Conservation (phyloP, 2,797 vertebrate species). For the Ctenopoma multispine region DNA sequence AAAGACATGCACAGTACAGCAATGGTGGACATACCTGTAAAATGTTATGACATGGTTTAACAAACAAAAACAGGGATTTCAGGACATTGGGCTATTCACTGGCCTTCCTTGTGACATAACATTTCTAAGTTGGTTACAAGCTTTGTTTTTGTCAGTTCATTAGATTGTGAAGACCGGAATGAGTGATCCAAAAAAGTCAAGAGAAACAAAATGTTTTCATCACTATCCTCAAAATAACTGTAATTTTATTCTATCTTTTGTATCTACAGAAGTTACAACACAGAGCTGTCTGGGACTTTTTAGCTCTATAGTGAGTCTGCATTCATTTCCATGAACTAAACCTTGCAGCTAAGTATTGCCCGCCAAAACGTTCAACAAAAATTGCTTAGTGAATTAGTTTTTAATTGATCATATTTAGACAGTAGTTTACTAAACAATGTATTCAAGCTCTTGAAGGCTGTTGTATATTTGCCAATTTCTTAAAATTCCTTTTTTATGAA, state of each 20-base stretch:
- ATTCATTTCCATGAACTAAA: constrained; percentile 37
- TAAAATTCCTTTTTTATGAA: background rate
- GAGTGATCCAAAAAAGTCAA: background rate
- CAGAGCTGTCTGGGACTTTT: constrained; percentile 27
- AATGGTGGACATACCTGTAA: background rate
- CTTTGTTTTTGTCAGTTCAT: background rate
- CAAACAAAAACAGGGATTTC: background rate
- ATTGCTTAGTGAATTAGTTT: constrained; percentile 23
- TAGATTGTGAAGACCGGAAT: background rate
- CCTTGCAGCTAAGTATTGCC: background rate
- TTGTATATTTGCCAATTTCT: constrained; percentile 1
- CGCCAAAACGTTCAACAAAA: constrained; percentile 42
- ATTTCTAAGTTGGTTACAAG: background rate
- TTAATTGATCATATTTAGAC: constrained; percentile 29
- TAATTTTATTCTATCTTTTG: constrained; percentile 12
- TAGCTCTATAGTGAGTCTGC: constrained; percentile 3
- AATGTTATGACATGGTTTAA: background rate
- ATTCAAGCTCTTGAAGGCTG: background rate
- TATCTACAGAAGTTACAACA: constrained; percentile 19
- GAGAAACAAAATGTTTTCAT: constrained; percentile 6
- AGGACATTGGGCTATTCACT: background rate
- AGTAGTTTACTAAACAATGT: constrained; percentile 34
- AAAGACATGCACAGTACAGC: constrained; percentile 1
- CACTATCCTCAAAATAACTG: background rate
- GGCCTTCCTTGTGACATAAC: background rate